A percentile compares a stretch with the other conserved stretches of the same genome.
These are phyloP conservation scores for Florisuga fusca DNA, from an alignment of 2,797 vertebrate genomes.

Conservation along the genomic window DNA sequence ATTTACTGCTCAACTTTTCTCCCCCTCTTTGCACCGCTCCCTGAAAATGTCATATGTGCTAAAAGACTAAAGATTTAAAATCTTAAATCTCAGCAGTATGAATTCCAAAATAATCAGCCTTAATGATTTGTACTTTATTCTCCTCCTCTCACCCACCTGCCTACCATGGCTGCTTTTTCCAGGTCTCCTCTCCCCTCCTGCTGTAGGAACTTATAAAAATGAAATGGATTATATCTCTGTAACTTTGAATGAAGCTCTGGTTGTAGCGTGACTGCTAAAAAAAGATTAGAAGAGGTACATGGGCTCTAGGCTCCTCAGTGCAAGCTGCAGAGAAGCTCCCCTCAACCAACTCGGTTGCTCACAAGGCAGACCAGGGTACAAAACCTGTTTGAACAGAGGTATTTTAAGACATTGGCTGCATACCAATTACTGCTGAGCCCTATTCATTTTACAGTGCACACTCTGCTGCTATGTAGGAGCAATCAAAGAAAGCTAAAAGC, in stretches of 20 bases:
- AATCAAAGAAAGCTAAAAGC: conserved; percentile 64
- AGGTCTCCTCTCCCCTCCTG: neutral
- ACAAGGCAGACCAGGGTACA: conserved; percentile 5
- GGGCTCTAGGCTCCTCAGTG: neutral
- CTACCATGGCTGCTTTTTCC: neutral
- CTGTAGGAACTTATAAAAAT: neutral
- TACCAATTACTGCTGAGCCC: conserved; percentile 34
- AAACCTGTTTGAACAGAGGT: conserved; percentile 57
- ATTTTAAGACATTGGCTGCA: conserved; percentile 51
- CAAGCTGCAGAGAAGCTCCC: neutral
- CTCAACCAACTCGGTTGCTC: neutral
- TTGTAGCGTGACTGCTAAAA: neutral
- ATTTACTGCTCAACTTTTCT: neutral
- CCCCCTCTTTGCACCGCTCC: neutral
- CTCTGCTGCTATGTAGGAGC: conserved; percentile 36
- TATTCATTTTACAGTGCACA: conserved; percentile 20
- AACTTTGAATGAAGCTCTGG: neutral
- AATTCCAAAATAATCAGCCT: neutral
- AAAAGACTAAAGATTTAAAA: neutral
- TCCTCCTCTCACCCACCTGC: neutral
- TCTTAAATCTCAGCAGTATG: neutral
- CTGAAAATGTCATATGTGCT: neutral
- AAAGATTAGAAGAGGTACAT: neutral
- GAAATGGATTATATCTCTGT: neutral
- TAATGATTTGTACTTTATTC: neutral